Evolutionary conservation across 1,140 invertebrate species (phyloP).

Genomic region (Sminthurides bifidus): DNA sequence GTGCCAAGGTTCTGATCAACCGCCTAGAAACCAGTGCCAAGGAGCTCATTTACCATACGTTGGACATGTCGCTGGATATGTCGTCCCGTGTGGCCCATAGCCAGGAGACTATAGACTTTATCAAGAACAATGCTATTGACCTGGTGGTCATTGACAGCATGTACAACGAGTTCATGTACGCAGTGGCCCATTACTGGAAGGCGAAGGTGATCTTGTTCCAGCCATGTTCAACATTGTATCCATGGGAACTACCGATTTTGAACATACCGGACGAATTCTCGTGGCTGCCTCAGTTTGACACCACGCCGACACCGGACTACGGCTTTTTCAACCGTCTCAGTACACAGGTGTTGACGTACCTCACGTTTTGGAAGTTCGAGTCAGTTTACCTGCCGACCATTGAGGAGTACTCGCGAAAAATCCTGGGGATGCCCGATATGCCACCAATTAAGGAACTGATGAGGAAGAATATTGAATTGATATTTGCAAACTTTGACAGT

Average conservation of each 20-base stretch:
- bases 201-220: too few species aligned
- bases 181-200: too few species aligned
- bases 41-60: not conserved
- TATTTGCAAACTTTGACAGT: slow-evolving; percentile 22
- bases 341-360: not conserved
- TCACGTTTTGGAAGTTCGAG: not conserved
- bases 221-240: too few species aligned
- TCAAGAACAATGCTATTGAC: too few species aligned
- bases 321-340: too few species aligned
- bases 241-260: too few species aligned
- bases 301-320: too few species aligned
- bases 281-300: not conserved
- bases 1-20: not conserved
- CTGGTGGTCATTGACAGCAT: too few species aligned
- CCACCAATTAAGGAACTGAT: slow-evolving; percentile 9
- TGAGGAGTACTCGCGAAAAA: slow-evolving; percentile 1
- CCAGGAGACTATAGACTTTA: too few species aligned
- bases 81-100: not conserved
- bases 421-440: slow-evolving; percentile 2
- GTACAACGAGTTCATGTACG: too few species aligned
- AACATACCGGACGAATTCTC: too few species aligned
- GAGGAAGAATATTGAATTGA: slow-evolving; percentile 1
- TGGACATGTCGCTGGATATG: not conserved
- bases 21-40: not conserved
- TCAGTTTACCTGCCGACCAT: slow-evolving; percentile 4